These are phyloP conservation scores for Characodon lateralis DNA, from an alignment of 2,797 vertebrate species.

Conservation along the genomic window DNA sequence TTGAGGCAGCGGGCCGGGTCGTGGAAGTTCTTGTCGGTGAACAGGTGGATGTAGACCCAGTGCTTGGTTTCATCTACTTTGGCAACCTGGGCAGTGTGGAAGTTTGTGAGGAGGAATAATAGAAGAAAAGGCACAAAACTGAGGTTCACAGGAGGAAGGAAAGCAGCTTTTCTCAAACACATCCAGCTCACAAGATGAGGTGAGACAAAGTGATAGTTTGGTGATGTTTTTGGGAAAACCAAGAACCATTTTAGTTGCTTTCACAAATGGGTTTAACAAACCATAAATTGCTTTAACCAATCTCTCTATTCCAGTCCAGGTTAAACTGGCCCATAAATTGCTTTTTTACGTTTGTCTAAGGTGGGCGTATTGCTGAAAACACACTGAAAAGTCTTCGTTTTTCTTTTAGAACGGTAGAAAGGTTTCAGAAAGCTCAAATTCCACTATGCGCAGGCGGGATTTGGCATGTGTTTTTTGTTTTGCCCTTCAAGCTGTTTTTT, in stretches of 20 bases:
- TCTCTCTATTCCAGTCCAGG: too few relatives aligned
- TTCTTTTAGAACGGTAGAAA: too few relatives aligned
- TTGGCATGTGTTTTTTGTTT: too few relatives aligned
- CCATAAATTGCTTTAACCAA: too few relatives aligned
- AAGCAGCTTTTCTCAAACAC: not conserved
- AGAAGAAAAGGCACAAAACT: not conserved
- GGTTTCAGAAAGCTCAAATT: not conserved
- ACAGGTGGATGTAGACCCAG: slow-evolving; percentile 87
- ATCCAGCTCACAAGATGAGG: not conserved
- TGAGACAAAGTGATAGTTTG: not conserved
- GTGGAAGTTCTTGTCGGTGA: slow-evolving; percentile 88
- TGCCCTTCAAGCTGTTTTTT: too few relatives aligned
- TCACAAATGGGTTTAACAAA: too few relatives aligned
- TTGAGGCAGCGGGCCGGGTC: slow-evolving; percentile 87
- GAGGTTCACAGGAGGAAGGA: rapidly evolving
- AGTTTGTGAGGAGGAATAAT: not conserved
- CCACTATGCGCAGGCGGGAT: too few relatives aligned
- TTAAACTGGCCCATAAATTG: too few relatives aligned
- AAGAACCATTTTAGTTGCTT: too few relatives aligned
- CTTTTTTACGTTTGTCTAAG: too few relatives aligned
- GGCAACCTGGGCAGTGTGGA: slow-evolving; percentile 79
- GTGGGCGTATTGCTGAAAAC: too few relatives aligned
- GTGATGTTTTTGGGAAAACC: not conserved
- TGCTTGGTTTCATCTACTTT: slow-evolving; percentile 85
- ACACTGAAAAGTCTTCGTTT: too few relatives aligned